Evolutionary conservation across 2,113 vertebrate genomes (phyloP), one percentile per base, ranked within the genome.

Genomic region (Tupaia tana): DNA sequence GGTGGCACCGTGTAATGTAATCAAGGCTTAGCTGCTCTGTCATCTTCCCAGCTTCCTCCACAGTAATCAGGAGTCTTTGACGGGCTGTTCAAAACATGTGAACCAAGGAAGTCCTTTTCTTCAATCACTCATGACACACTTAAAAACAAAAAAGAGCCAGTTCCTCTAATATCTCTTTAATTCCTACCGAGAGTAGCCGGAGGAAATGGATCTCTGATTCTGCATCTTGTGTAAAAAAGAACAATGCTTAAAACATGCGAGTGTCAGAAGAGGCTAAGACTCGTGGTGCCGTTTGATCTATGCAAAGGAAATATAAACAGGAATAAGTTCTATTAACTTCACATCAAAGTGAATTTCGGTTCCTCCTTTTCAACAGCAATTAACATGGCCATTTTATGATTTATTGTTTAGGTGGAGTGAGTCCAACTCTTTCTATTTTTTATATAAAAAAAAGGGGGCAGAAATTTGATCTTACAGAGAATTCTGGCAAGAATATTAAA

Each of bases 311-410:
- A 61, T 86, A 18, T 82, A 96, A 97, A 97, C 89, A 95, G 88
- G 93, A 85, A 95, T 95, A 78, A 69, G 63, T 73, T 95, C 96
- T 97, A 86, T 92, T 96, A 92, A 81, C 66, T 52, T 80, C 75
- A 90, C 96, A 97, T 98, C 97, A 97, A 98, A 98, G 98, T 20
- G n/a, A 67, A 92, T 52, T 24, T 66, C 89, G 43, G 80, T 27
- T 95, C 94, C 86, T 97, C 83, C 94, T 95, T 97, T 96, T 86
- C 95, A 91, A 66, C 58, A 85, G 91, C 90, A 96, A 96, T 96
- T 96, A 97, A 92, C 71, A 34, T 52, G 82, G 67, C 52, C 80
- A 12, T 64, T 82, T 86, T 71, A 52, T 34, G 82, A 70, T 77
- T 59, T 85, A 64, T 91, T 84, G 71, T 83, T 75, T 22, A 54